These are phyloP conservation scores for Drosophila obscura DNA, from an alignment of 1,140 invertebrate species.

Conservation along the genomic window DNA sequence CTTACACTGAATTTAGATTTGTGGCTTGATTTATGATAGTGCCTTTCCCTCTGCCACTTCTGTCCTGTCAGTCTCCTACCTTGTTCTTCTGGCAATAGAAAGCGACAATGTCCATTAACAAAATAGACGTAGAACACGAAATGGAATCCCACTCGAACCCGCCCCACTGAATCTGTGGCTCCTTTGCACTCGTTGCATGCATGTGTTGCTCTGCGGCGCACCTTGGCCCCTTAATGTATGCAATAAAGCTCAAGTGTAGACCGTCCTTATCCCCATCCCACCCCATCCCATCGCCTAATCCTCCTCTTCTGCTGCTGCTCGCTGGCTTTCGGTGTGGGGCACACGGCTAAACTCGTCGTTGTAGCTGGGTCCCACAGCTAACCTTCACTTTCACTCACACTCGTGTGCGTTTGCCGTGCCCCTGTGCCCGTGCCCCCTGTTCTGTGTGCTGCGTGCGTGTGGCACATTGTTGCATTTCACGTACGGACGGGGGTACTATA, in stretches of 20 bases:
- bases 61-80: constrained; percentile 8
- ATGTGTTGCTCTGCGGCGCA: constrained; percentile 68
- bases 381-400: constrained; percentile 74
- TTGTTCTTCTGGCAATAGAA: constrained; percentile 30
- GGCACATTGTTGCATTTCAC: constrained; percentile 77
- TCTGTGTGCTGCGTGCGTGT: constrained; percentile 27
- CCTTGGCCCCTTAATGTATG: constrained; percentile 81
- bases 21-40: constrained; percentile 65
- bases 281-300: neutral
- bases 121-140: constrained; percentile 57
- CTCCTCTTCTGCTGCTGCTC: constrained; percentile 13
- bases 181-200: constrained; percentile 35
- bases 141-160: constrained; percentile 12
- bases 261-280: constrained; percentile 29
- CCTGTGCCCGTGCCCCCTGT: no score
- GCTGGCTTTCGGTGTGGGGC: constrained; percentile 29
- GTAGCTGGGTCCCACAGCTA: constrained; percentile 43
- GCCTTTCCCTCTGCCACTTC: constrained; percentile 9
- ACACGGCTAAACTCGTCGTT: constrained; percentile 31
- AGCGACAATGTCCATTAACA: constrained; percentile 75
- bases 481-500: constrained; percentile 16
- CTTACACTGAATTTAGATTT: constrained; percentile 44
- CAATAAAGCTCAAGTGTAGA: constrained; percentile 80
- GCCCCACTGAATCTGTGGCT: constrained; percentile 16
- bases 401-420: constrained; percentile 1